phyloP scores from a whole-genome alignment of 2,113 vertebrate genomes.

The Burhinus oedicnemus region DNA sequence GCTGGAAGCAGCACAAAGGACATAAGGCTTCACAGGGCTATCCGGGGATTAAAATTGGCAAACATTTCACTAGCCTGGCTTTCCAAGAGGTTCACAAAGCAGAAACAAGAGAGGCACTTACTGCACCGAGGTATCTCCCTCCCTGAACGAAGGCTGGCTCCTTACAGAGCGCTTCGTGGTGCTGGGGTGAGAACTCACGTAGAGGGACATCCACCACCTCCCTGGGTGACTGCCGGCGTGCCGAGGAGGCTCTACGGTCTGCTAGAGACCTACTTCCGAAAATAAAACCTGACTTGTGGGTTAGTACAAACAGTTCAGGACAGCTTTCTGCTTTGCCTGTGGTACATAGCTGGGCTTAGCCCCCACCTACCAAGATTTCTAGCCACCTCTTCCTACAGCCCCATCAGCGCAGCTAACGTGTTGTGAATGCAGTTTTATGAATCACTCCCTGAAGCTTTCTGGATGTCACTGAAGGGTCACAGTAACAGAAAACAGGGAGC shows the following conservation, averaged over 20 bases:
- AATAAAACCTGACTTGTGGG: not conserved
- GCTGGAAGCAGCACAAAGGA: slow-evolving; percentile 51
- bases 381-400: not conserved
- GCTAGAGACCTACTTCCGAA: not conserved
- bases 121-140: not conserved
- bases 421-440: not conserved
- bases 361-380: not conserved
- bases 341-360: not conserved
- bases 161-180: not conserved
- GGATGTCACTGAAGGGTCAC: not conserved
- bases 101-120: not conserved
- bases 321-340: not conserved
- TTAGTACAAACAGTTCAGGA: not conserved
- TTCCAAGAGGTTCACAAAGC: not conserved
- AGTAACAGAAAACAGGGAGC: not conserved
- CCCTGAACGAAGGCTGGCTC: not conserved
- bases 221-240: rapidly evolving
- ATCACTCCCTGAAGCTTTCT: not conserved
- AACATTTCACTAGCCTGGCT: not conserved
- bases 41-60: not conserved
- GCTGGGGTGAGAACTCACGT: not conserved
- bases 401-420: not conserved
- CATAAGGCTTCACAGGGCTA: not conserved
- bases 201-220: not conserved
- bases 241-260: not conserved